Base-by-base conservation (phyloP, 2,888 invertebrate species). In the Amiota minor region DNA sequence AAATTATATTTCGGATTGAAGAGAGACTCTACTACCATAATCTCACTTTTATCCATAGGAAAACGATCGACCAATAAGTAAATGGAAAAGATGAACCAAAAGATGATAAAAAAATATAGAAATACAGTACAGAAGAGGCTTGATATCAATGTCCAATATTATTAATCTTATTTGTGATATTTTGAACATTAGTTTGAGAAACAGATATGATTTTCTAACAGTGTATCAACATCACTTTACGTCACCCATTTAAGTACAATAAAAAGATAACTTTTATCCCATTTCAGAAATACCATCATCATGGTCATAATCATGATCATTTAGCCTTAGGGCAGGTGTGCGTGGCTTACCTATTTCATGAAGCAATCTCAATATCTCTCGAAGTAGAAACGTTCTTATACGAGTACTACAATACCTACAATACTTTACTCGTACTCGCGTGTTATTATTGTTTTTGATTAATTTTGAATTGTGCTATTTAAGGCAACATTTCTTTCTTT, bases 401-500 rank as follows among this genome's bases (percentile, higher is more conserved):
- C 62, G 23, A 56, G 16, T 56, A 14, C 20, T 67, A 49, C 11
- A 18, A 50, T 23, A 12, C 53, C 20, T 67, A 49, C 11, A 18
- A 50, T 23, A 12, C 53, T 12, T 2, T 3, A 62, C 6, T 35
- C 35, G n/a, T 45, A 53, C 35, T 68, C 23, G 67, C 67, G 53
- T 68, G 67, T 50, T 53, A 53, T 35, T 35, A 35, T 53, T 47
- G 67, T 68, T 68, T 53, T 68, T 68, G 67, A 68, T 68, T 68
- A 53, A 53, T 68, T 68, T 68, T 53, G 62, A 62, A 62, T 62
- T 62, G 62, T 62, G 45, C 62, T 16, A 62, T 62, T 62, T 62
- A 62, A 35, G 62, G 62, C 45, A 35, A 14, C 16, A 45, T 67
- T 67, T 49, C 20, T 53, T 35, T 35, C 35, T 35, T 35, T 35